phyloP scores from a whole-genome alignment of 2,797 vertebrate species.

The Darevskia mixta region DNA sequence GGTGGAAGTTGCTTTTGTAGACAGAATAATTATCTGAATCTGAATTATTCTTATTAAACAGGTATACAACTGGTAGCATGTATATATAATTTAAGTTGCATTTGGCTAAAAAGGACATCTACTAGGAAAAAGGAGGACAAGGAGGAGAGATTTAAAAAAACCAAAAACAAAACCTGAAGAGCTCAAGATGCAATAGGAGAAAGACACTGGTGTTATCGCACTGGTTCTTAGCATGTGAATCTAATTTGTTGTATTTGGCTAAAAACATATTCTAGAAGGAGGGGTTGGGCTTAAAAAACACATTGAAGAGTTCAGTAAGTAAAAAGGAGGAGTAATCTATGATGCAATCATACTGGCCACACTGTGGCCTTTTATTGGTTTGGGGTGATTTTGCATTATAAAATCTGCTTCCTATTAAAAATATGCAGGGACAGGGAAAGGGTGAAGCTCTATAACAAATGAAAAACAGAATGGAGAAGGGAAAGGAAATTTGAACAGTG shows the following conservation, averaged over 20 bases:
- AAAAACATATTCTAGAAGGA: not conserved
- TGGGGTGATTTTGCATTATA: not conserved
- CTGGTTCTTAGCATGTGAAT: not conserved
- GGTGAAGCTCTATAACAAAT: not conserved
- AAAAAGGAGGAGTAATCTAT: not conserved
- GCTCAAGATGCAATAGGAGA: too few relatives aligned
- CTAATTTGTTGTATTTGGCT: not conserved
- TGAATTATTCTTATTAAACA: not conserved
- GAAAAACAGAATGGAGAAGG: not conserved
- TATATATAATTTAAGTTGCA: not conserved
- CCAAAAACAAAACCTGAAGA: too few relatives aligned
- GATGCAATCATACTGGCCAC: not conserved
- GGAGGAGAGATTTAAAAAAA: too few relatives aligned
- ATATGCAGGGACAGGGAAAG: not conserved
- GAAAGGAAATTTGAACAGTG: not conserved
- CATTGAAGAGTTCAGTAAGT: not conserved
- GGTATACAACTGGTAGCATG: not conserved
- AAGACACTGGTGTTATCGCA: too few relatives aligned
- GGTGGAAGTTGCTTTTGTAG: too few relatives aligned
- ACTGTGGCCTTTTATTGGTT: not conserved
- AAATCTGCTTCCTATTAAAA: not conserved
- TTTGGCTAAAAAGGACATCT: not conserved
- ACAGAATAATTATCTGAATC: not conserved
- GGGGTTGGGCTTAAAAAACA: not conserved
- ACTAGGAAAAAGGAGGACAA: too few relatives aligned